Conservation (phyloP, 2,113 vertebrate species). For the Pedetes capensis region DNA sequence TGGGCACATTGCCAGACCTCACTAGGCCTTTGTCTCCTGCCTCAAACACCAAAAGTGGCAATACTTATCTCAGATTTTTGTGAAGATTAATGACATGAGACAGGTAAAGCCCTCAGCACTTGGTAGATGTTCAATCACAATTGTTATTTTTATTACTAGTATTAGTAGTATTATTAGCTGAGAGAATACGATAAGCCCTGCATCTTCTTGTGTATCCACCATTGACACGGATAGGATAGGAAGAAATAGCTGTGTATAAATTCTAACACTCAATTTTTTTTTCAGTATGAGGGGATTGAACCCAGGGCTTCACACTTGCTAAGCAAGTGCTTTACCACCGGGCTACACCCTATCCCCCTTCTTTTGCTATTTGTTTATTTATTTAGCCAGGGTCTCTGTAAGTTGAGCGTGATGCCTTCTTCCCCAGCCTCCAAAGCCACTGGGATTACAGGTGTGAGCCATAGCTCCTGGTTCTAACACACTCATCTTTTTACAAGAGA, state of each 20-base stretch:
- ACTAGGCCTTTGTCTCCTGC: not conserved
- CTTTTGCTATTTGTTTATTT: too few relatives aligned
- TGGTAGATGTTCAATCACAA: not conserved
- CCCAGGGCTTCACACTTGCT: too few relatives aligned
- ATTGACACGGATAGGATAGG: not conserved
- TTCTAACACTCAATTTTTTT: too few relatives aligned
- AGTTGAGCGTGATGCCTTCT: too few relatives aligned
- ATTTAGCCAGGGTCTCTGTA: too few relatives aligned
- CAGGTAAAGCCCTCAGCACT: not conserved
- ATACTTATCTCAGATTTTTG: not conserved
- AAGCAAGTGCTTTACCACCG: too few relatives aligned
- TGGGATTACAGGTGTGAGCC: too few relatives aligned
- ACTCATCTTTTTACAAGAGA: not conserved
- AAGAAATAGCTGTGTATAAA: not conserved
- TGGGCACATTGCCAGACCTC: not conserved
- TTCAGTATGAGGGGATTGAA: too few relatives aligned
- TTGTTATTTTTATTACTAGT: not conserved
- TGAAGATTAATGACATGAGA: not conserved
- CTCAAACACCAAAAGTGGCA: not conserved
- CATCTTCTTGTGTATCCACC: not conserved
- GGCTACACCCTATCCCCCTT: too few relatives aligned
- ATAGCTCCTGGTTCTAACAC: too few relatives aligned
- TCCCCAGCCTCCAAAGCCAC: too few relatives aligned
- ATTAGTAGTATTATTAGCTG: not conserved
- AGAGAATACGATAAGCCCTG: not conserved